These are phyloP conservation scores for Beaufortia kweichowensis DNA, from an alignment of 2,113 vertebrate genomes.

Conservation along the genomic window DNA sequence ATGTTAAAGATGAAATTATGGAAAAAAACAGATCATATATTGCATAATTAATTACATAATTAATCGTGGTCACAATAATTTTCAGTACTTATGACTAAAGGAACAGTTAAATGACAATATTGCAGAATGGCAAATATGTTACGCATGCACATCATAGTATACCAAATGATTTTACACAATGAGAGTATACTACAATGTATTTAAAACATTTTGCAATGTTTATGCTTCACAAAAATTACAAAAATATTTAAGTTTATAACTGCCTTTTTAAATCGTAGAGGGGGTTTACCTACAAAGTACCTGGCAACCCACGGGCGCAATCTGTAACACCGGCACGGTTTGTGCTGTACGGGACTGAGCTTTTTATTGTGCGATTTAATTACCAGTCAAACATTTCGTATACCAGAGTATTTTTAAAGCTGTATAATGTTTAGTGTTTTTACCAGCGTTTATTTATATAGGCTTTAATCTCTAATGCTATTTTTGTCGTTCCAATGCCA, in stretches of 20 bases:
- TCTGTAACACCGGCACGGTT: slow-evolving; percentile 68
- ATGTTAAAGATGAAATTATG: too few relatives aligned
- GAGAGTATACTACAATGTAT: not conserved
- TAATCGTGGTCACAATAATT: too few relatives aligned
- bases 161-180: too few relatives aligned
- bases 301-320: slow-evolving; percentile 73
- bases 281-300: slow-evolving; percentile 29
- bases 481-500: slow-evolving; percentile 44
- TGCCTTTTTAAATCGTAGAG: not conserved
- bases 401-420: not conserved
- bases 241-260: not conserved
- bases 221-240: not conserved
- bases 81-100: too few relatives aligned
- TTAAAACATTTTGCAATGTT: not conserved
- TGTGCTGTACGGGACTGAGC: slow-evolving; percentile 28
- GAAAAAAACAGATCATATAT: too few relatives aligned
- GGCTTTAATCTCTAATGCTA: slow-evolving; percentile 25
- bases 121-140: not conserved
- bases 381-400: not conserved
- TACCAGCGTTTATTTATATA: slow-evolving; percentile 6
- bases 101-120: too few relatives aligned
- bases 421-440: not conserved
- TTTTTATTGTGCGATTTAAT: slow-evolving; percentile 24
- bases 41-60: too few relatives aligned
- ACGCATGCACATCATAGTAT: not conserved